Percentiles rank a stretch among this genome's conserved stretches.
Conservation (phyloP, 2,797 vertebrate species). For the Danio aesculapii region DNA sequence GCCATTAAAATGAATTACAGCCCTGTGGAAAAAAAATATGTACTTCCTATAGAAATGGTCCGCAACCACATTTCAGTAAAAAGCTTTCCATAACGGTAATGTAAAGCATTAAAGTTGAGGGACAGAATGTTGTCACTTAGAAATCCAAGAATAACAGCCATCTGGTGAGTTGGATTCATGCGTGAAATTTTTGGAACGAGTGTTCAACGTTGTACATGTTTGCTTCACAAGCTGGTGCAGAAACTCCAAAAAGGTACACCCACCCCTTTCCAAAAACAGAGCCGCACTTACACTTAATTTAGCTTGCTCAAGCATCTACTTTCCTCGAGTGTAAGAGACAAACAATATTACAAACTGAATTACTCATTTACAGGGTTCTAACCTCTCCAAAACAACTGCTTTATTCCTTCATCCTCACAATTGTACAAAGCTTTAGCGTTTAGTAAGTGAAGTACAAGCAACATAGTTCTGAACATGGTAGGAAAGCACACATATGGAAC, state of each 20-base stretch:
- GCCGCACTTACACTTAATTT: constrained; percentile 9
- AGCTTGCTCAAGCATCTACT: constrained; percentile 21
- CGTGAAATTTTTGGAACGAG: constrained; percentile 48
- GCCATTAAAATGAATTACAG: not conserved
- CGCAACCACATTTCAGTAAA: not conserved
- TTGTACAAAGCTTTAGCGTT: not conserved
- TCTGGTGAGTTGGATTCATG: constrained; percentile 49
- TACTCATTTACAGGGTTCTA: not conserved
- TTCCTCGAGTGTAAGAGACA: not conserved
- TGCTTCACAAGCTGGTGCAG: constrained; percentile 38
- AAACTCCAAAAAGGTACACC: constrained; percentile 46
- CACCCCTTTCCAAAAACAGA: constrained; percentile 33
- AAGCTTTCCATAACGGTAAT: constrained; percentile 24
- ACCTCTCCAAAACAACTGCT: not conserved
- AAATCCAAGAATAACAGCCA: constrained; percentile 58
- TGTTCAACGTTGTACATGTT: constrained; percentile 49
- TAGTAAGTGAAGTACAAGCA: not conserved
- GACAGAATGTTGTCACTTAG: constrained; percentile 47
- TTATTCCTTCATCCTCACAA: not conserved
- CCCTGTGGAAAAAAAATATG: not conserved
- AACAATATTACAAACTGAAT: constrained; percentile 8
- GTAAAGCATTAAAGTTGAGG: constrained; percentile 37
- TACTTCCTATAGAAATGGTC: not conserved
- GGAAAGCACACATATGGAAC: not conserved
- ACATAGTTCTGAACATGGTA: constrained; percentile 6